Conservation (phyloP, 2,797 vertebrate species). For the Smutsia gigantea region DNA sequence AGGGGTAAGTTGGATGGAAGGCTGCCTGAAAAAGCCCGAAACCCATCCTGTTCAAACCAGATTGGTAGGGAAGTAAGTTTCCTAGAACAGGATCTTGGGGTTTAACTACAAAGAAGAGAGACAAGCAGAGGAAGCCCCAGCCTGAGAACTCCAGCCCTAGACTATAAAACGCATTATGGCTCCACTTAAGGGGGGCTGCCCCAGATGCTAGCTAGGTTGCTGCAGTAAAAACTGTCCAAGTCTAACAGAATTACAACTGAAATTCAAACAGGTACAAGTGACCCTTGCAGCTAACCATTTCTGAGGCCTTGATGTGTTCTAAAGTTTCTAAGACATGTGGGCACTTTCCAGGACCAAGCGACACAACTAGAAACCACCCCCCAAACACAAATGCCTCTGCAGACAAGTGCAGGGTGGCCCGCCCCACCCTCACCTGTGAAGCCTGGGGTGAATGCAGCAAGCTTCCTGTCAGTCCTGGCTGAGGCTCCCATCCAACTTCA, state of each 20-base stretch:
- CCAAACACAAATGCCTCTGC: neutral
- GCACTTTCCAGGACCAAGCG: neutral
- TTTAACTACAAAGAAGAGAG: neutral
- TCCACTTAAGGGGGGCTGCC: neutral
- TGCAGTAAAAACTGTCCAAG: neutral
- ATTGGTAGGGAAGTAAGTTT: neutral
- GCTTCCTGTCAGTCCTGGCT: conserved; percentile 87
- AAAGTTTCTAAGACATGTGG: neutral
- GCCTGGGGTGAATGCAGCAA: conserved; percentile 88
- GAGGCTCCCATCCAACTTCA: conserved; percentile 86
- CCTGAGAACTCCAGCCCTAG: neutral
- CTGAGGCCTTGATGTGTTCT: neutral
- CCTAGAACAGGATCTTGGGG: neutral
- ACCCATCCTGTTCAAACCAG: neutral
- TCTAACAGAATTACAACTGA: neutral
- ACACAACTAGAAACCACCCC: neutral
- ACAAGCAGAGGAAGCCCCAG: neutral
- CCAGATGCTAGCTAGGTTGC: neutral
- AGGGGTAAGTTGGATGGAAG: neutral
- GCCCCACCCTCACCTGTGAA: conserved; percentile 86
- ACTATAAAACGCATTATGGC: neutral
- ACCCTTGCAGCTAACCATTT: neutral
- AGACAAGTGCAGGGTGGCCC: fast-evolving
- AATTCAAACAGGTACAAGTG: neutral
- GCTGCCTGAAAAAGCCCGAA: neutral